Evolutionary conservation across 2,113 vertebrate genomes (phyloP).

Genomic region (Labeo catla): DNA sequence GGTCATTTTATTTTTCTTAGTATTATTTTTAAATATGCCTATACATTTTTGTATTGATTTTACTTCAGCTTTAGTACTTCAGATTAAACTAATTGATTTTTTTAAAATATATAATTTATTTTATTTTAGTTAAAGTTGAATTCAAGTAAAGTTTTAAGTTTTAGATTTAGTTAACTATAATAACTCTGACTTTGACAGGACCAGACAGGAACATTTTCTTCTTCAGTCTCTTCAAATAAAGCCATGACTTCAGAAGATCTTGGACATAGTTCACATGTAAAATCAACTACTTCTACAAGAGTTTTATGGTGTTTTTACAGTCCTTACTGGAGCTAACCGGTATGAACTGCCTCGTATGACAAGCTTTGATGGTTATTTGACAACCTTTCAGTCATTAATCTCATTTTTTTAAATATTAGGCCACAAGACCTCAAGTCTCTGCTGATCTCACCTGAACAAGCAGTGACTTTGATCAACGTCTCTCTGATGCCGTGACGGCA

Average conservation of each 20-base stretch:
- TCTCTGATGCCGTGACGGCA: background rate
- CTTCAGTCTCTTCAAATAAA: background rate
- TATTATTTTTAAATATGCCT: no score
- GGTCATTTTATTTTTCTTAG: no score
- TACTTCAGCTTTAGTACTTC: no score
- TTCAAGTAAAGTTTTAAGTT: no score
- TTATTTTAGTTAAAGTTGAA: no score
- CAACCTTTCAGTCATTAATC: background rate
- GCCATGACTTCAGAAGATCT: background rate
- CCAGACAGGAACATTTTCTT: background rate
- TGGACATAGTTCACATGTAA: background rate
- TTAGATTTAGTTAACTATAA: no score
- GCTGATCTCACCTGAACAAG: conserved; percentile 9
- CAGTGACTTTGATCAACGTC: conserved; percentile 5
- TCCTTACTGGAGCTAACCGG: background rate
- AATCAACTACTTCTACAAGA: background rate
- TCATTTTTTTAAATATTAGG: background rate
- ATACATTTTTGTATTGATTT: no score
- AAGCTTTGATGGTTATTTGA: background rate
- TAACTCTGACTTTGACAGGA: no score
- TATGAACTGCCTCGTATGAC: background rate
- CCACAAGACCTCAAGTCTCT: background rate
- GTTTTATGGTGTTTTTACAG: background rate
- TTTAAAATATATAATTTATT: no score
- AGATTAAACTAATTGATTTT: no score